Evolutionary conservation across 1,140 invertebrate genomes (phyloP).

Genomic region (Cydia pomonella): DNA sequence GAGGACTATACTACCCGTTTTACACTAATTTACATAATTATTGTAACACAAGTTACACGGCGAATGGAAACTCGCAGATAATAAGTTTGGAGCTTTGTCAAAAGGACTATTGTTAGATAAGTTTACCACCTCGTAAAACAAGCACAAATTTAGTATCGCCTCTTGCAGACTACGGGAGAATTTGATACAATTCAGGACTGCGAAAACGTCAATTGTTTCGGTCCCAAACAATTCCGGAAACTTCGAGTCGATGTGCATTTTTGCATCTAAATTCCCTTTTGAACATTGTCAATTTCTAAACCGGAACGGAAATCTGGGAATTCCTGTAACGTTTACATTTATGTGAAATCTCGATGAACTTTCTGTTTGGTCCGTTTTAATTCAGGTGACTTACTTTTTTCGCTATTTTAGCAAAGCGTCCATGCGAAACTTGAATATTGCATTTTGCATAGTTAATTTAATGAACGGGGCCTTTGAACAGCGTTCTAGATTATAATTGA

Average conservation of each 20-base stretch:
- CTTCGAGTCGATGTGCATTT: slow-evolving; percentile 17
- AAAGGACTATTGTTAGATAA: slow-evolving; percentile 20
- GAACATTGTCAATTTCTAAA: slow-evolving; percentile 24
- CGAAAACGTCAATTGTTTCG: slow-evolving; percentile 8
- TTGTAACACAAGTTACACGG: slow-evolving; percentile 26
- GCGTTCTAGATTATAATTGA: slow-evolving; percentile 5
- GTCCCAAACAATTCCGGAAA: not conserved
- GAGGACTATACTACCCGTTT: slow-evolving; percentile 25
- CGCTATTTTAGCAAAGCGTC: not conserved
- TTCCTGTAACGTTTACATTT: slow-evolving; percentile 9
- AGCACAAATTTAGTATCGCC: slow-evolving; percentile 13
- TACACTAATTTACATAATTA: slow-evolving; percentile 29
- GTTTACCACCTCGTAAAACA: slow-evolving; percentile 31
- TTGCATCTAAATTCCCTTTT: slow-evolving; percentile 27
- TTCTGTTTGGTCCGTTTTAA: not conserved
- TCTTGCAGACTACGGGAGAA: not conserved
- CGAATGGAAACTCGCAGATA: slow-evolving; percentile 27
- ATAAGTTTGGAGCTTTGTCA: slow-evolving; percentile 22
- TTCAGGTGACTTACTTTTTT: not conserved
- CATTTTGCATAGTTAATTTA: not conserved
- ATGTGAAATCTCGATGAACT: not conserved
- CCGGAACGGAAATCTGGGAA: slow-evolving; percentile 17
- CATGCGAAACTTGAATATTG: not conserved
- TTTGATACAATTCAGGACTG: slow-evolving; percentile 12
- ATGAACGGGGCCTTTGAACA: slow-evolving; percentile 9